Conservation (phyloP, 1,140 invertebrate genomes). For the Ceratina japonica region DNA sequence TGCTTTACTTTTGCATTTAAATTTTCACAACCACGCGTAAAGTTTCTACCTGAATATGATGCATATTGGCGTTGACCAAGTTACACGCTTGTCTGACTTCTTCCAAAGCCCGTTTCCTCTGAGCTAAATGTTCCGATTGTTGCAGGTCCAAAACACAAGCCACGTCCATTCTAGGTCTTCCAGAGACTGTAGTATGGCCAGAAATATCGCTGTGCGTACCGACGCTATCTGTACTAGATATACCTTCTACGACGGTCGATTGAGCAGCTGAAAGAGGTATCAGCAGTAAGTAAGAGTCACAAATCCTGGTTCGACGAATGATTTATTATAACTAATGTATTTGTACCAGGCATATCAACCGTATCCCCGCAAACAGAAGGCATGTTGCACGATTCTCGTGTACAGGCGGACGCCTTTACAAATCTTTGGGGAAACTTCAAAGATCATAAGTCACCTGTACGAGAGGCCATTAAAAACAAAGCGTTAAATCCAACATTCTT, state of each 20-base stretch:
- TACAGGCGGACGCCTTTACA: neutral
- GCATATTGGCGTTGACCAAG: slow-evolving; percentile 88
- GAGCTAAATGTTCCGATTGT: slow-evolving; percentile 84
- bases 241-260: slow-evolving; percentile 63
- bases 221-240: slow-evolving; percentile 84
- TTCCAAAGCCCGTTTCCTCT: slow-evolving; percentile 90
- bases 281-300: neutral
- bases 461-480: too few relatives aligned
- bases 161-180: slow-evolving; percentile 90
- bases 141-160: slow-evolving; percentile 93
- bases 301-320: slow-evolving; percentile 14
- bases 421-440: neutral
- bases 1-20: too few relatives aligned
- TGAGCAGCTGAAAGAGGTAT: slow-evolving; percentile 53
- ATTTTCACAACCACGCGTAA: too few relatives aligned
- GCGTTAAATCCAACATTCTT: neutral
- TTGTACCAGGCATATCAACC: slow-evolving; percentile 68
- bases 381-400: slow-evolving; percentile 63
- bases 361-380: slow-evolving; percentile 73
- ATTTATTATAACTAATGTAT: slow-evolving; percentile 11
- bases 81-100: slow-evolving; percentile 91
- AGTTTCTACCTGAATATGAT: slow-evolving; percentile 87
- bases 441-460: slow-evolving; percentile 12
- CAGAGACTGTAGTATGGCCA: slow-evolving; percentile 82
- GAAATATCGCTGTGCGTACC: slow-evolving; percentile 87